Base-by-base conservation (phyloP, 2,797 vertebrate species). In the Picus viridis region DNA sequence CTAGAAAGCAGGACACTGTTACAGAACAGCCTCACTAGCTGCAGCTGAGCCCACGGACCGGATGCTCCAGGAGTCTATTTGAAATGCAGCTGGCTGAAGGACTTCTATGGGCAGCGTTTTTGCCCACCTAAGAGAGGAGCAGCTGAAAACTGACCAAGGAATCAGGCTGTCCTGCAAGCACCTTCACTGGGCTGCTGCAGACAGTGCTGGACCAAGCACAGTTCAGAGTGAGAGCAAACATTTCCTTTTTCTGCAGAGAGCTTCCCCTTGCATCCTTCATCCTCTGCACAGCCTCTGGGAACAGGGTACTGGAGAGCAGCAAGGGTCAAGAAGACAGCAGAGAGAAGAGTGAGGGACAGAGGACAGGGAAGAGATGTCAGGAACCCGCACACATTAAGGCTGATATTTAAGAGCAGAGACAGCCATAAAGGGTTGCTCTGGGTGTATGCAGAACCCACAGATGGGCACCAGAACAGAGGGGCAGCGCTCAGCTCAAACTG, bases 1-100 rank as follows among this genome's bases (percentile, higher is more conserved):
- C 92, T 82, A 82, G 95, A 96, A 96, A 93, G n/a, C 6, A 59
- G n/a, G 58, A 34, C 79, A 91, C 76, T 4, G 54, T 65, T 34
- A 24, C 32, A 73, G 93, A 78, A 80, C 82, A 86, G 32, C 41
- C 4, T 5, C 57, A 86, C 51, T 67, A 93, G n/a, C 22, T 49
- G 59, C 30, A 58, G 83, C 6, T 61, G 54, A 84, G 91, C 34
- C 10, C 41, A 73, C 82, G 45, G 74, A 18, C 10, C 19, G 30
- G n/a, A 39, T 29, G 30, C 74, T 34, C 34, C 5, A 7, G 2
- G 16, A 73, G 67, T 18, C 10, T 41, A 19, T 10, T 4, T 51
- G 64, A 91, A 84, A 76, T 11, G 18, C n/a, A 51, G 56, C 34
- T 39, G 49, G 43, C 29, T n/a, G 23, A 7, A 32, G 9, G 4